Conservation (phyloP, 2,797 vertebrate species). For the Chelon auratus region DNA sequence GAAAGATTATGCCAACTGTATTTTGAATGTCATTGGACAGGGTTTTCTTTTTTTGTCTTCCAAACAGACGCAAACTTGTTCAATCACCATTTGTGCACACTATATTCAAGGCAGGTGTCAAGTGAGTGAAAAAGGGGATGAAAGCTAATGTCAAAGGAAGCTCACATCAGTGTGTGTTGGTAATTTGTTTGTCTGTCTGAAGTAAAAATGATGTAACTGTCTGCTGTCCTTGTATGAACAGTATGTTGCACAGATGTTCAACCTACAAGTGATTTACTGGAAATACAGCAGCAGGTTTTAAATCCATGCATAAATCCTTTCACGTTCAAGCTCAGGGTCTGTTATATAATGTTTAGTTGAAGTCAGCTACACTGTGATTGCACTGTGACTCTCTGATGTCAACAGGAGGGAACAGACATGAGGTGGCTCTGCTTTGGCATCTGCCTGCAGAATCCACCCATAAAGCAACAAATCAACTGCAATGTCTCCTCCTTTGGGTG, state of each 20-base stretch:
- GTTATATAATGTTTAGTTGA: too few species aligned
- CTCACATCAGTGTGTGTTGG: neutral
- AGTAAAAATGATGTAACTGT: too few species aligned
- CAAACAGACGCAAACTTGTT: too few species aligned
- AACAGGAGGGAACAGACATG: conserved; percentile 21
- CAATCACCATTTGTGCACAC: too few species aligned
- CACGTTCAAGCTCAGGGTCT: too few species aligned
- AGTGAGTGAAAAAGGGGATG: neutral
- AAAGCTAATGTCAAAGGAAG: neutral
- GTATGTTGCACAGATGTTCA: neutral
- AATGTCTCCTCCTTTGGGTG: conserved; percentile 32
- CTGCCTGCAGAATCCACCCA: conserved; percentile 1
- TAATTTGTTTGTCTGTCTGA: too few species aligned
- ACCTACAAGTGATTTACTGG: neutral
- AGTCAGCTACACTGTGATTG: neutral
- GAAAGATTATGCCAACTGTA: too few species aligned
- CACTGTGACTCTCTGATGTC: neutral
- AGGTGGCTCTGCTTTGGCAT: conserved; percentile 21
- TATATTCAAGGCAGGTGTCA: too few species aligned
- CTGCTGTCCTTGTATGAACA: neutral
- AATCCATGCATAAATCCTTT: neutral
- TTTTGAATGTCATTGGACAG: too few species aligned
- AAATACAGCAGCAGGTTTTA: neutral
- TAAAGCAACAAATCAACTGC: conserved; percentile 24
- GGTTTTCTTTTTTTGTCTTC: too few species aligned